Conservation (phyloP, 2,113 vertebrate species). For the Maccullochella peelii region DNA sequence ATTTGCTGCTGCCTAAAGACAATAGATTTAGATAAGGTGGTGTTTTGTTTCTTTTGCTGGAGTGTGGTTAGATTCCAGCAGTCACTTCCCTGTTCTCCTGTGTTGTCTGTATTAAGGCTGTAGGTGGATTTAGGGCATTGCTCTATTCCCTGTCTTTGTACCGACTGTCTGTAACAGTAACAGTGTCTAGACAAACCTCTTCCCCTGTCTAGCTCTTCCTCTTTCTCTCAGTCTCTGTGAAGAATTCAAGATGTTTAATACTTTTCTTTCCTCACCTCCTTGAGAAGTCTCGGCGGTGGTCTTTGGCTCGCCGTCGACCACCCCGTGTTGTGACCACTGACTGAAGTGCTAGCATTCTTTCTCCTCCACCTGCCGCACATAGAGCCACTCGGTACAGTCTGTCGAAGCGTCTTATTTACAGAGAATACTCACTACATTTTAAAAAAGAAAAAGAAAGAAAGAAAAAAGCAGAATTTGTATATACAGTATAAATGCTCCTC, state of each 20-base stretch:
- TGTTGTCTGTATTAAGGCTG: constrained; percentile 60
- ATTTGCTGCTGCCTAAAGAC: constrained; percentile 79
- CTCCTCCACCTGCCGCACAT: constrained; percentile 57
- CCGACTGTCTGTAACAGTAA: constrained; percentile 61
- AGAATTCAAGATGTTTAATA: constrained; percentile 31
- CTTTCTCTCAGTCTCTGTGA: constrained; percentile 40
- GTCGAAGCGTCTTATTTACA: constrained; percentile 70
- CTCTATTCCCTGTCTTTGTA: constrained; percentile 60
- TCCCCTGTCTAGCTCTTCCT: background rate
- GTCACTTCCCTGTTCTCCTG: constrained; percentile 47
- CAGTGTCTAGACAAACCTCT: constrained; percentile 48
- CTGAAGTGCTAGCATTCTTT: constrained; percentile 43
- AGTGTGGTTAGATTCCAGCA: constrained; percentile 65
- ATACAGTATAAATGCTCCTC: constrained; percentile 94
- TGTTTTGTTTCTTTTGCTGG: constrained; percentile 66
- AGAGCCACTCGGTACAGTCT: constrained; percentile 72
- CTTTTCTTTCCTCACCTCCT: constrained; percentile 16
- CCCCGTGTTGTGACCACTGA: constrained; percentile 72
- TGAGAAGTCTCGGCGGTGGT: constrained; percentile 2
- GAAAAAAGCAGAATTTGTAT: constrained; percentile 77
- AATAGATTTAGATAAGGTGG: constrained; percentile 64
- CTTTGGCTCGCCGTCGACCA: background rate
- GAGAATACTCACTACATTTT: constrained; percentile 68
- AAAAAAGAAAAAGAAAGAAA: constrained; percentile 21
- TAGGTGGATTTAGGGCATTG: constrained; percentile 64